These are phyloP conservation scores for Venustaconcha ellipsiformis DNA, from an alignment of 1,140 invertebrate genomes.

Conservation along the genomic window DNA sequence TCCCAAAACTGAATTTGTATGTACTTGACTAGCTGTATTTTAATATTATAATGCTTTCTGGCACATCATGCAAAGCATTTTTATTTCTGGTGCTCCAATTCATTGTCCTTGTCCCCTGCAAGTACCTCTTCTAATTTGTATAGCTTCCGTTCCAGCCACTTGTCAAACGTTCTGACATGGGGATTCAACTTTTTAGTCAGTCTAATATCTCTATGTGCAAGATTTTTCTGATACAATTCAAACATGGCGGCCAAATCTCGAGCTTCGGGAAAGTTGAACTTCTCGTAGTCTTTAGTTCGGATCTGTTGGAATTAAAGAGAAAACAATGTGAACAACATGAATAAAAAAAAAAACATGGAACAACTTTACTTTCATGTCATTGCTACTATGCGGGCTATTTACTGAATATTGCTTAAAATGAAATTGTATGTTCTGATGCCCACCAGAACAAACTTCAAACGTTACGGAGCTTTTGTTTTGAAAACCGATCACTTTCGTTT, in stretches of 20 bases:
- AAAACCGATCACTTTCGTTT: too few species aligned
- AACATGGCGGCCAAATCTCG: constrained; percentile 54
- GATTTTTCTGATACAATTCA: constrained; percentile 39
- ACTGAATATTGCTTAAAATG: not conserved
- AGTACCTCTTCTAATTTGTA: constrained; percentile 33
- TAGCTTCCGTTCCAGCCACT: constrained; percentile 39
- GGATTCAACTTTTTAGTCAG: constrained; percentile 42
- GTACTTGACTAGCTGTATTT: too few species aligned
- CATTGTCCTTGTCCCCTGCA: constrained; percentile 21
- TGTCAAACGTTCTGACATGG: constrained; percentile 36
- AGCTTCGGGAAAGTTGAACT: constrained; percentile 49
- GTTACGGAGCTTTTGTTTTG: too few species aligned
- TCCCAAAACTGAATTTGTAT: too few species aligned
- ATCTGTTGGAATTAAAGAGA: constrained; percentile 39
- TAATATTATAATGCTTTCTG: too few species aligned
- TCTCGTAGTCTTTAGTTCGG: constrained; percentile 47
- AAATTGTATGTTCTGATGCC: not conserved
- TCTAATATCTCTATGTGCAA: constrained; percentile 37
- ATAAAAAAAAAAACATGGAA: not conserved
- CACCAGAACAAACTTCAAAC: not conserved
- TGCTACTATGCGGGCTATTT: not conserved
- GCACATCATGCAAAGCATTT: too few species aligned
- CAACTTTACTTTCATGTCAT: not conserved
- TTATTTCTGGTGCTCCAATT: not conserved
- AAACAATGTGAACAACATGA: too few species aligned